These are phyloP conservation scores for Frieseomelitta varia DNA, from an alignment of 1,140 invertebrate species.

Conservation along the genomic window DNA sequence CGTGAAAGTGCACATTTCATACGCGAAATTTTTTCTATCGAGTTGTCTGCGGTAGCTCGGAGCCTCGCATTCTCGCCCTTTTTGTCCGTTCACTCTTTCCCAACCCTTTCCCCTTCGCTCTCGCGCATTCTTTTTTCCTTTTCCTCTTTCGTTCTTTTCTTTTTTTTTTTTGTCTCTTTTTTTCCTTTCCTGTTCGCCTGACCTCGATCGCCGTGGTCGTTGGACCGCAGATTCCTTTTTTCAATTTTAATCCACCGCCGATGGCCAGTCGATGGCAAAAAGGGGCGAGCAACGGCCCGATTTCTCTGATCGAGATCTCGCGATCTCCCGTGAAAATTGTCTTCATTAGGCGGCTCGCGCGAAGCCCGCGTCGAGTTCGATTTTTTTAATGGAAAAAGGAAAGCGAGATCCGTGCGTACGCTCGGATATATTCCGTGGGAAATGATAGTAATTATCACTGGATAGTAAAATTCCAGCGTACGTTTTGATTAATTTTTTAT, in stretches of 20 bases:
- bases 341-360: background rate
- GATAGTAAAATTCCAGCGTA: no score
- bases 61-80: constrained; percentile 35
- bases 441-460: background rate
- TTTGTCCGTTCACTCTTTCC: background rate
- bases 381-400: background rate
- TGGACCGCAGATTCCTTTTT: constrained; percentile 42
- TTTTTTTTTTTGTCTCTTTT: no score
- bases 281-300: background rate
- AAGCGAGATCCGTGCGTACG: no score
- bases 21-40: constrained; percentile 46
- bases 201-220: constrained; percentile 15
- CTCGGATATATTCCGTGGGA: no score
- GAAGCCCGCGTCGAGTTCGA: background rate
- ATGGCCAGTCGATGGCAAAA: background rate
- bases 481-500: no score
- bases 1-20: constrained; percentile 3
- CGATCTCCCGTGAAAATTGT: background rate
- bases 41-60: background rate
- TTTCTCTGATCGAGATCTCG: background rate
- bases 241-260: constrained; percentile 42
- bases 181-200: background rate
- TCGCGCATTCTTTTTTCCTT: no score
- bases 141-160: no score
- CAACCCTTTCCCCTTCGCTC: no score